Evolutionary conservation across 2,888 invertebrate genomes (phyloP), one percentile per base, ranked within the genome.

Genomic region (Pardosa pseudoannulata): DNA sequence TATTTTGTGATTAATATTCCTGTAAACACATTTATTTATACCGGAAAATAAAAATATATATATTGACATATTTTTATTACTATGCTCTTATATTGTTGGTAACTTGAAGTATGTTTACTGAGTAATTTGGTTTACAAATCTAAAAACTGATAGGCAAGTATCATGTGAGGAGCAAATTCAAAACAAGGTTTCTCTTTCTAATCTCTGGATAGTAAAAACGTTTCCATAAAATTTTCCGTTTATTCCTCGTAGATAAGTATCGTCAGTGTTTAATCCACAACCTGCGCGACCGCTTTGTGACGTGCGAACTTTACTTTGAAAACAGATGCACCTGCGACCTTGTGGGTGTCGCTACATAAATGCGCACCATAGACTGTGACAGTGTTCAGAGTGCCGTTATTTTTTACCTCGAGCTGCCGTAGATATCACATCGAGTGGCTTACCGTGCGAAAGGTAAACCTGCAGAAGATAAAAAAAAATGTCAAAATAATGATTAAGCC

Each of bases 241-340:
- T 56, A 56, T 23, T 16, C 23, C 56, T 23, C 23, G 9, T 36
- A 23, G 56, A 56, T 56, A 56, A 46, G 23, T 56, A 56, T 56
- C 56, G 23, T 56, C 23, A 56, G 56, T 16, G 19, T 56, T 23
- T 16, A 67, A 67, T 67, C 13, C 70, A 70, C 23, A 41, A 41
- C 27, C 28, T 36, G 39, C 41, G 2, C 23, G 56, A 70, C 27
- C 41, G 41, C 28, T 27, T 72, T 72, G 31, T 46, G 50, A 72
- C 72, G 72, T 50, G 72, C 72, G 29, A 56, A 32, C 50, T 36
- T 27, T 23, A 56, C 41, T 41, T 68, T 39, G 50, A 13, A 36
- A 72, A 56, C 72, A 72, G 72, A 31, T 72, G 72, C 72, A 72
- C 72, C 72, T 72, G 72, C 56, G 72, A 72, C 72, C 72, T 72